Evolutionary conservation across 2,888 invertebrate genomes (phyloP).

Genomic region (Luperina testacea): DNA sequence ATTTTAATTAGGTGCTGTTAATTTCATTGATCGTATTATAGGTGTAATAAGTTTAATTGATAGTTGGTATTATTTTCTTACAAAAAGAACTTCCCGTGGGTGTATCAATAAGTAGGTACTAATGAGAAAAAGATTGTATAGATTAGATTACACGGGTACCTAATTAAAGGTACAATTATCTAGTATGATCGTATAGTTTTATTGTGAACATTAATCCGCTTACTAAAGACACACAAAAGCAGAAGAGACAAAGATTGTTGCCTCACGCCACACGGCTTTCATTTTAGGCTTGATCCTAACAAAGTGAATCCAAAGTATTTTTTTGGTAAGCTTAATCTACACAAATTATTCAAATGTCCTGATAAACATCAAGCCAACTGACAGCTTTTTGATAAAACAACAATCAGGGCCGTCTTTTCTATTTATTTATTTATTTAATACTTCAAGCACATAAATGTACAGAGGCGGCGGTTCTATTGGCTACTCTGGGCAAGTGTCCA

Average conservation of each 20-base stretch:
- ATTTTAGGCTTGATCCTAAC: too few relatives aligned
- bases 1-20: slow-evolving; percentile 17
- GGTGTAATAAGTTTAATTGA: too few relatives aligned
- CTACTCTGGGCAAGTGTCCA: background rate
- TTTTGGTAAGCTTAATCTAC: background rate
- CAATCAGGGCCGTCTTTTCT: background rate
- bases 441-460: too few relatives aligned
- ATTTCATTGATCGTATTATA: background rate
- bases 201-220: background rate
- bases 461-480: too few relatives aligned
- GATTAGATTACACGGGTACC: background rate
- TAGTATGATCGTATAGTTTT: background rate
- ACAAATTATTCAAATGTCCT: background rate
- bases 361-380: background rate
- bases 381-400: background rate
- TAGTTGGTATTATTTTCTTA: background rate
- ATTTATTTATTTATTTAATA: too few relatives aligned
- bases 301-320: background rate
- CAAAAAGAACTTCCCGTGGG: slow-evolving; percentile 17
- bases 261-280: background rate
- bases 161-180: background rate
- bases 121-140: background rate
- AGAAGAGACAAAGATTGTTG: background rate
- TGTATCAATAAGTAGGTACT: background rate
- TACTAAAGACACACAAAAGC: background rate